Conservation (phyloP, 2,888 invertebrate species). For the Furcula furcula region DNA sequence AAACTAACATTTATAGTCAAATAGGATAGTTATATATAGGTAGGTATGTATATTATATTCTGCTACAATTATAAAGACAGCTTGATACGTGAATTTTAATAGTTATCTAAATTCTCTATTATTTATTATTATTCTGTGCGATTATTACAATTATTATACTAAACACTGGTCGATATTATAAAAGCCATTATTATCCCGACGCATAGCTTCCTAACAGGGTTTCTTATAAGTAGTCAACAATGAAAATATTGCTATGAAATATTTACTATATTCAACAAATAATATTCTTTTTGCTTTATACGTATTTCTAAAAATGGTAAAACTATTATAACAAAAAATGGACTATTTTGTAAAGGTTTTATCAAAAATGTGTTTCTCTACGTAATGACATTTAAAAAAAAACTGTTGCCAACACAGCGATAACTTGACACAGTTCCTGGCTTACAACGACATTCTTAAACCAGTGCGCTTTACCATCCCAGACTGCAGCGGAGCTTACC, state of each 20-base stretch:
- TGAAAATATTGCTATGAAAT: slow-evolving; percentile 66
- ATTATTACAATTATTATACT: slow-evolving; percentile 23
- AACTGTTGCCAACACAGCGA: too few species aligned
- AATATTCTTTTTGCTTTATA: slow-evolving; percentile 46
- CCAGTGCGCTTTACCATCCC: too few species aligned
- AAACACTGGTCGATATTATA: slow-evolving; percentile 57
- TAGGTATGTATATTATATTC: slow-evolving; percentile 20
- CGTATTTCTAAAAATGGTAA: slow-evolving; percentile 63
- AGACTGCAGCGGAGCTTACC: too few species aligned
- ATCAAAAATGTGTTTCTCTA: slow-evolving; percentile 64
- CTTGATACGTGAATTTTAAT: slow-evolving; percentile 39
- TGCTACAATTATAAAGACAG: slow-evolving; percentile 42
- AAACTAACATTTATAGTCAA: slow-evolving; percentile 45
- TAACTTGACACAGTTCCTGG: too few species aligned
- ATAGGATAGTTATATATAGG: slow-evolving; percentile 31
- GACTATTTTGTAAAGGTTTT: slow-evolving; percentile 72
- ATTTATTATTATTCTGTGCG: slow-evolving; percentile 33
- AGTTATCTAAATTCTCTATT: slow-evolving; percentile 28
- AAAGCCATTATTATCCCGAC: slow-evolving; percentile 41
- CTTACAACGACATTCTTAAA: too few species aligned
- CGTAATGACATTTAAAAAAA: slow-evolving; percentile 31
- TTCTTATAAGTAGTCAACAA: slow-evolving; percentile 79
- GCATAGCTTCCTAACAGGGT: slow-evolving; percentile 55
- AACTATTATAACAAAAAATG: slow-evolving; percentile 58
- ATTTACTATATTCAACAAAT: slow-evolving; percentile 54